phyloP scores from a whole-genome alignment of 2,888 invertebrate genomes.

The Stenurella melanura region DNA sequence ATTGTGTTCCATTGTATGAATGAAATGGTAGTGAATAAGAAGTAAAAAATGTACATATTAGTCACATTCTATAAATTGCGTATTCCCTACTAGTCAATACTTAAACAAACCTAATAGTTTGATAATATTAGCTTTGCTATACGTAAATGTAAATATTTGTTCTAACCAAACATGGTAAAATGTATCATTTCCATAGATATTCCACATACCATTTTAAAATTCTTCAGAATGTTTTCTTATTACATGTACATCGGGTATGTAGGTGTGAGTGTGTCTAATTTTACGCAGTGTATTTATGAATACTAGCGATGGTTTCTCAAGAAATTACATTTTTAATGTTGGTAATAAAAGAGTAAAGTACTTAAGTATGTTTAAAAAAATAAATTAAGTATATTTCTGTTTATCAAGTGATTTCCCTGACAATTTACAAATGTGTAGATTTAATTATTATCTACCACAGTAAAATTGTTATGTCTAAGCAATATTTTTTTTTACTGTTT shows the following conservation, averaged over 20 bases:
- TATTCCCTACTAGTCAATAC: not conserved
- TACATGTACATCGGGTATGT: too few species aligned
- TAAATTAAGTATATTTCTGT: not conserved
- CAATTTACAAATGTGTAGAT: too few species aligned
- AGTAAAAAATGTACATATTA: conserved; percentile 1
- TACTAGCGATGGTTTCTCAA: not conserved
- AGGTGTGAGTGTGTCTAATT: not conserved
- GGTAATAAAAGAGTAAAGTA: not conserved
- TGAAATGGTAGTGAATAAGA: not conserved
- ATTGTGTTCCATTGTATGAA: too few species aligned
- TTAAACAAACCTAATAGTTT: not conserved
- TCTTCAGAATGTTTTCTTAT: not conserved
- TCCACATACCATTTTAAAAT: not conserved
- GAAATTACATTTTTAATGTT: not conserved
- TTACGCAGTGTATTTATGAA: not conserved
- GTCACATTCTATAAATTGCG: conserved; percentile 7
- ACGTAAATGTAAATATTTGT: conserved; percentile 7
- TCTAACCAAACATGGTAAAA: conserved; percentile 3
- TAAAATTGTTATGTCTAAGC: too few species aligned
- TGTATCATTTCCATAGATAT: not conserved
- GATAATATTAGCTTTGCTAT: not conserved
- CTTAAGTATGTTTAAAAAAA: not conserved
- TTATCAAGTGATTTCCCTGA: too few species aligned
- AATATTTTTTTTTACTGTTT: too few species aligned
- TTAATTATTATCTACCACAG: too few species aligned